Evolutionary conservation across 2,113 vertebrate species (phyloP).

Genomic region (Lampris megalopsis): DNA sequence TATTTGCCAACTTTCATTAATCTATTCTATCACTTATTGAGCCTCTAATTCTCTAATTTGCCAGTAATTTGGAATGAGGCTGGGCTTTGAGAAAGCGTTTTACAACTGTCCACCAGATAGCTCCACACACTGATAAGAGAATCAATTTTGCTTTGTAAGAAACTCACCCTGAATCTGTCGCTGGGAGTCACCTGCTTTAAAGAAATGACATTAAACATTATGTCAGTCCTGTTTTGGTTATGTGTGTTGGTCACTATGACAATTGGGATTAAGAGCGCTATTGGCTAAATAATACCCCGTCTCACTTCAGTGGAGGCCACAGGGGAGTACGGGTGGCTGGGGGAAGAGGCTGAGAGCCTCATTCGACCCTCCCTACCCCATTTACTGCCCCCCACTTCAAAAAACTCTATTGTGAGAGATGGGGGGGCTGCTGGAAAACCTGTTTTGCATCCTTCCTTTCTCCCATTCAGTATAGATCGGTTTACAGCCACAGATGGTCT

Average conservation of each 20-base stretch:
- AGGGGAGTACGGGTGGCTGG: not conserved
- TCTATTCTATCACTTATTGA: not conserved
- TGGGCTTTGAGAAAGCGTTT: not conserved
- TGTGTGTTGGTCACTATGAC: not conserved
- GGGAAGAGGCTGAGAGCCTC: constrained; percentile 38
- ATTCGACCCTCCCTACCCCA: constrained; percentile 34
- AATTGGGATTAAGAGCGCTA: not conserved
- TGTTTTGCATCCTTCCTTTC: constrained; percentile 42
- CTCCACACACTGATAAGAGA: not conserved
- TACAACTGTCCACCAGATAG: not conserved
- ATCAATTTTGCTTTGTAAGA: not conserved
- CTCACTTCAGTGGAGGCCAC: constrained; percentile 29
- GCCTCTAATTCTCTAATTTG: too few relatives aligned
- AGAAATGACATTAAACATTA: not conserved
- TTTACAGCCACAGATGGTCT: constrained; percentile 48
- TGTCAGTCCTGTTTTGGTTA: not conserved
- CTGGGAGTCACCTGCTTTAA: not conserved
- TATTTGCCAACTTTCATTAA: not conserved
- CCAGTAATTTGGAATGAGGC: not conserved
- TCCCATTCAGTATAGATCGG: constrained; percentile 16
- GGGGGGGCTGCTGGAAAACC: not conserved
- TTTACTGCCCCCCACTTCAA: constrained; percentile 23
- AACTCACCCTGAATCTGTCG: not conserved
- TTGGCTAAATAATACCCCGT: constrained; percentile 41
- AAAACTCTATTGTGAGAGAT: constrained; percentile 4